These are phyloP conservation scores for Cuculus canorus DNA, from an alignment of 2,797 vertebrate genomes.

Conservation along the genomic window DNA sequence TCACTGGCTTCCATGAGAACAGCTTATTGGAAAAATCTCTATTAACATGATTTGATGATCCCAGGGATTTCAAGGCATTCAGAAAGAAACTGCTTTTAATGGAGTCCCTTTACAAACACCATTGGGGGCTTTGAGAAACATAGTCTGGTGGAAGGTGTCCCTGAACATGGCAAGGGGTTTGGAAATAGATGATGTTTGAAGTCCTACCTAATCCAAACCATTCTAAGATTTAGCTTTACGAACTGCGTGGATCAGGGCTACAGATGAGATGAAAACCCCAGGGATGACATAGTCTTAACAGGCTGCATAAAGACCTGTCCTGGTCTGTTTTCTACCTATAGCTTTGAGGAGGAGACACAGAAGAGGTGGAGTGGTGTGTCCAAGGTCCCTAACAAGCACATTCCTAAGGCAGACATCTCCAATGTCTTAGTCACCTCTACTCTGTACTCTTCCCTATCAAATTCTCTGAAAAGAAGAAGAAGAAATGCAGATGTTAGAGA, in stretches of 20 bases:
- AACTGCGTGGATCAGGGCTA: background rate
- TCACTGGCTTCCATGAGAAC: background rate
- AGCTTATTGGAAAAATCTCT: background rate
- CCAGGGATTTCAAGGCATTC: background rate
- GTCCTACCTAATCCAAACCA: too few relatives aligned
- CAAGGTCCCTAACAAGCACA: fast-evolving
- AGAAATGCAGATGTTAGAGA: background rate
- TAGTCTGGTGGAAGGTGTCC: too few relatives aligned
- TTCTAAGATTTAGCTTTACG: background rate
- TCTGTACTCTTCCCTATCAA: background rate
- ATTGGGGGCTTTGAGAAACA: background rate
- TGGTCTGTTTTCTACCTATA: background rate
- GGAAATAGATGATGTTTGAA: too few relatives aligned
- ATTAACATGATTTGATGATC: background rate
- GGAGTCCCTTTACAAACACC: background rate
- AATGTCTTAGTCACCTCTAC: background rate
- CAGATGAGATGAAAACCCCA: background rate
- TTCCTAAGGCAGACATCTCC: background rate
- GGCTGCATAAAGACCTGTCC: background rate
- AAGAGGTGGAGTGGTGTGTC: background rate
- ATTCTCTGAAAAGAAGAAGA: background rate
- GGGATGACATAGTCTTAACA: background rate
- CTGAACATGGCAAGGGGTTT: too few relatives aligned
- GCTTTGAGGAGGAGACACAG: background rate
- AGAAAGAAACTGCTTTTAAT: background rate